phyloP scores from a whole-genome alignment of 2,888 invertebrate species.

The Melanargia galathea region DNA sequence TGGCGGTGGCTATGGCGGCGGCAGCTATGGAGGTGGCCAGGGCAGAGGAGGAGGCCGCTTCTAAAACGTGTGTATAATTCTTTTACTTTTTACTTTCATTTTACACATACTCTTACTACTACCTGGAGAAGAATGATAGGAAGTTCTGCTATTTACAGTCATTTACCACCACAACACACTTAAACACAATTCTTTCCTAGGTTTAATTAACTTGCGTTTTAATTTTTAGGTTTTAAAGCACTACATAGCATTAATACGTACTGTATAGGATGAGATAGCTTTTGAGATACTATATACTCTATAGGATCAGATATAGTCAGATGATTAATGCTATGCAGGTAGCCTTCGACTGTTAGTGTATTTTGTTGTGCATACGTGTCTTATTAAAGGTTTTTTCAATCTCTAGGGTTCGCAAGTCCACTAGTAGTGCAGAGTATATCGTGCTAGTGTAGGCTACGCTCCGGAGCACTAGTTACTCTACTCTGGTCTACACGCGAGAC shows the following conservation, averaged over 20 bases:
- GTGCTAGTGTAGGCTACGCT: constrained; percentile 82
- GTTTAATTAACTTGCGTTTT: constrained; percentile 21
- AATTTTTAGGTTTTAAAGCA: constrained; percentile 43
- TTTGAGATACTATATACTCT: constrained; percentile 50
- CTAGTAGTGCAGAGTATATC: constrained; percentile 80
- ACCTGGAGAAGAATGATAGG: not conserved
- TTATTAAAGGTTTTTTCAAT: constrained; percentile 79
- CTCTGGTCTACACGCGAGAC: constrained; percentile 77
- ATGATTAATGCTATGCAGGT: constrained; percentile 78
- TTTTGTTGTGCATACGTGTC: constrained; percentile 57
- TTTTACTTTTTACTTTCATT: constrained; percentile 41
- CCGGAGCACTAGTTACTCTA: constrained; percentile 81
- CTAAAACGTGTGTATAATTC: constrained; percentile 63
- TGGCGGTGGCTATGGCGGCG: constrained; percentile 63
- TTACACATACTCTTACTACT: constrained; percentile 12
- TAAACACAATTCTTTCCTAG: constrained; percentile 28
- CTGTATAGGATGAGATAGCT: constrained; percentile 51
- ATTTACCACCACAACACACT: constrained; percentile 30
- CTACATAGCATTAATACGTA: constrained; percentile 77
- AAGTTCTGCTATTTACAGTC: constrained; percentile 3
- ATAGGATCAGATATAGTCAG: constrained; percentile 54
- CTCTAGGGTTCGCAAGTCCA: constrained; percentile 83
- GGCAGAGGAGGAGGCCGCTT: constrained; percentile 54
- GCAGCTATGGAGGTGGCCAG: constrained; percentile 65
- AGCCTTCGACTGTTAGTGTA: constrained; percentile 60